These are phyloP conservation scores for Nothocercus nigrocapillus DNA, from an alignment of 2,113 vertebrate species.

Conservation along the genomic window DNA sequence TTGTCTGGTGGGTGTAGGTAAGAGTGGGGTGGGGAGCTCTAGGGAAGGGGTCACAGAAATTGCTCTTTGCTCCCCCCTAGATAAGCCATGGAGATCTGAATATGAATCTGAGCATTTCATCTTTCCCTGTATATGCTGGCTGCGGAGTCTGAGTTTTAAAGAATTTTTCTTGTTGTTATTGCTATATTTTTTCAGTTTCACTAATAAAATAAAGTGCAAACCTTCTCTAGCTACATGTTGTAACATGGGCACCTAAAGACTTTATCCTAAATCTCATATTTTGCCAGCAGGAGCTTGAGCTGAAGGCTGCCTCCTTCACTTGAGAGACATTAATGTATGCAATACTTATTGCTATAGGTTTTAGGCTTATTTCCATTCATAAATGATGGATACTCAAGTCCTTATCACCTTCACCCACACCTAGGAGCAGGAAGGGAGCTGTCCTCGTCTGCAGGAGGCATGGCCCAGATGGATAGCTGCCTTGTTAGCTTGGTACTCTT, in stretches of 20 bases:
- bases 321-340: not conserved
- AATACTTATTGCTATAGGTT: not conserved
- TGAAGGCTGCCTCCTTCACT: not conserved
- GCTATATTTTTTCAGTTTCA: not conserved
- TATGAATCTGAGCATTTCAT: not conserved
- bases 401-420: not conserved
- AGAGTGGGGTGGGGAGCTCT: accelerated
- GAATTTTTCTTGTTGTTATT: not conserved
- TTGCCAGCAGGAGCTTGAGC: not conserved
- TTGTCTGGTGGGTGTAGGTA: no score
- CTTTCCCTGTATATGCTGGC: not conserved
- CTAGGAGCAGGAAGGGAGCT: not conserved
- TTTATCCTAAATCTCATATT: not conserved
- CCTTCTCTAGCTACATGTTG: not conserved
- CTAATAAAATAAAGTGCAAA: not conserved
- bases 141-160: not conserved
- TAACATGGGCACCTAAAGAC: not conserved
- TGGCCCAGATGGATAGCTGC: not conserved
- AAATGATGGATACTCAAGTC: not conserved
- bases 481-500: not conserved
- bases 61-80: not conserved
- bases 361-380: not conserved
- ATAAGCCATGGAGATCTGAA: not conserved
- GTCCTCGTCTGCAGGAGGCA: not conserved
- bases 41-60: not conserved